Evolutionary conservation across 2,797 vertebrate genomes (phyloP).

Genomic region (Neosalanx taihuensis): DNA sequence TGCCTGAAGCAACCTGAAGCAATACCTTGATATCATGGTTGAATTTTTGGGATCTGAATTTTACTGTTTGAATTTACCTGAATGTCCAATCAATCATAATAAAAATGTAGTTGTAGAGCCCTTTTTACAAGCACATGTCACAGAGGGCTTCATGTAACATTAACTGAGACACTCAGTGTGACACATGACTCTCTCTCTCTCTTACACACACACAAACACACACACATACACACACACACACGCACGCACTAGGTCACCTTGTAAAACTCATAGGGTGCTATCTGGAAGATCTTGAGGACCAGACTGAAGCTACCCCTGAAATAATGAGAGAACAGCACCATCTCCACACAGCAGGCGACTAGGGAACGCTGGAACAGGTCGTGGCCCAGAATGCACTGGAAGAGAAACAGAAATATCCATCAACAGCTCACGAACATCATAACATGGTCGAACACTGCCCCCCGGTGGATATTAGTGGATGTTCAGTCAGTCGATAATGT

Average conservation of each 20-base stretch:
- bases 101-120: no score
- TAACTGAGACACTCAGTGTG: no score
- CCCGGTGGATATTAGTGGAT: neutral
- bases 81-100: no score
- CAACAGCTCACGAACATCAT: neutral
- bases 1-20: no score
- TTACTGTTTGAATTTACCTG: no score
- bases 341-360: conserved; percentile 85
- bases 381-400: conserved; percentile 78
- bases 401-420: conserved; percentile 1
- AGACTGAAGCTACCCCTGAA: conserved; percentile 78
- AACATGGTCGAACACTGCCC: neutral
- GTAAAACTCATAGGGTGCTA: conserved; percentile 84
- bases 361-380: conserved; percentile 82
- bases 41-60: no score
- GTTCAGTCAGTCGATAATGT: neutral
- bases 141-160: no score
- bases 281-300: conserved; percentile 77
- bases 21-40: no score
- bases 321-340: conserved; percentile 76
- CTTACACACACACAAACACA: neutral
- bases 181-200: neutral
- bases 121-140: no score
- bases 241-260: conserved; percentile 69
- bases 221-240: neutral